Conservation (phyloP, 2,888 invertebrate genomes). For the Ferdinandea cuprea region DNA sequence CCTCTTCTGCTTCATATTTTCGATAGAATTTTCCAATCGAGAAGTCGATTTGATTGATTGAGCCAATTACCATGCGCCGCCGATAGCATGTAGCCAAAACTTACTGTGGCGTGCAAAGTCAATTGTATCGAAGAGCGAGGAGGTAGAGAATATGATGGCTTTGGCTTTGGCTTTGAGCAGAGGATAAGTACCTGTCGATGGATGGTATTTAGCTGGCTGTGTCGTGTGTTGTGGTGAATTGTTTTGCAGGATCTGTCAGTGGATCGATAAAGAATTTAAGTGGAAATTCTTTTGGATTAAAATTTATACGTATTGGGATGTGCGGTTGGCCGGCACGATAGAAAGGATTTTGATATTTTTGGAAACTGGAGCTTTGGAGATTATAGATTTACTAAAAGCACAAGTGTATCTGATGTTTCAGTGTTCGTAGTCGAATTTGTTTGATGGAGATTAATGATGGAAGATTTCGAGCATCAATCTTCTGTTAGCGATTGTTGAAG, state of each 20-base stretch:
- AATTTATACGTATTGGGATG: neutral
- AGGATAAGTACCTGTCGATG: slow-evolving; percentile 13
- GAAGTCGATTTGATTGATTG: slow-evolving; percentile 43
- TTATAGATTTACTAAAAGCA: too few species aligned
- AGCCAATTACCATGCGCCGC: slow-evolving; percentile 1
- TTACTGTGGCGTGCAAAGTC: slow-evolving; percentile 5
- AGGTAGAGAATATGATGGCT: neutral
- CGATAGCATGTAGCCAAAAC: slow-evolving; percentile 11
- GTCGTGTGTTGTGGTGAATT: neutral
- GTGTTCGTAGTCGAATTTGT: too few species aligned
- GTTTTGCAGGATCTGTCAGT: slow-evolving; percentile 14
- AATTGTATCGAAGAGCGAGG: neutral
- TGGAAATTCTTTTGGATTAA: neutral
- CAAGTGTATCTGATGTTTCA: too few species aligned
- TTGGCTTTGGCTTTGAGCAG: neutral
- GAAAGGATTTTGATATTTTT: neutral
- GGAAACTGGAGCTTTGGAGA: neutral
- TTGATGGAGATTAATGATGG: too few species aligned
- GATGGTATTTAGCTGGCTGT: slow-evolving; percentile 21
- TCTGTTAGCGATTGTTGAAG: too few species aligned
- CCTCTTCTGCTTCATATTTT: slow-evolving; percentile 34
- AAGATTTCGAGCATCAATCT: too few species aligned
- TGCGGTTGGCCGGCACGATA: slow-evolving; percentile 9
- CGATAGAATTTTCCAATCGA: slow-evolving; percentile 48
- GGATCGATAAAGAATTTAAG: slow-evolving; percentile 16